Conservation (phyloP, 2,797 vertebrate genomes). For the Pangasius mekongensis region DNA sequence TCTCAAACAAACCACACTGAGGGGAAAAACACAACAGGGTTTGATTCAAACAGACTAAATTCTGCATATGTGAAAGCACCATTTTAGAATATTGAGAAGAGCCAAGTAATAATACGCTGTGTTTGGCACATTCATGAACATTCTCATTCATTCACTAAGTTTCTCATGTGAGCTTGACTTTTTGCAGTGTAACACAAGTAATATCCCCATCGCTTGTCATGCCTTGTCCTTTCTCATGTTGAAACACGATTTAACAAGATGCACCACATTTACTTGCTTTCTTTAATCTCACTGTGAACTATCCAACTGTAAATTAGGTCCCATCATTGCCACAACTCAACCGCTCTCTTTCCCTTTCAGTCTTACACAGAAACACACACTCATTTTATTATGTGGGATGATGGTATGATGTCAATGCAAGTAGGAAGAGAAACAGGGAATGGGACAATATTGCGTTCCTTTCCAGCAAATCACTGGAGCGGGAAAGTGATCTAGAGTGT, state of each 20-base stretch:
- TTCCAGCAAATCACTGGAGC: not conserved
- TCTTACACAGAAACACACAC: constrained; percentile 16
- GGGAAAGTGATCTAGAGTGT: not conserved
- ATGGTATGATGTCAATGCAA: constrained; percentile 86
- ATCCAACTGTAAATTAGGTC: no score
- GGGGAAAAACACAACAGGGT: not conserved
- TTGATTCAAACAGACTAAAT: not conserved
- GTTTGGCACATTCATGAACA: not conserved
- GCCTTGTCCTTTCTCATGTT: not conserved
- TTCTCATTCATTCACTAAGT: not conserved
- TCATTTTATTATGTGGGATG: constrained; percentile 70
- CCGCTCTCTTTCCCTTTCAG: not conserved
- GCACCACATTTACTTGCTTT: not conserved
- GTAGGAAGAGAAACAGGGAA: constrained; percentile 77
- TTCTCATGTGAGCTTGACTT: not conserved
- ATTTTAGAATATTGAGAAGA: not conserved
- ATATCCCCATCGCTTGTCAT: not conserved
- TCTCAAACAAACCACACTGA: not conserved
- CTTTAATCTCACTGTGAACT: not conserved
- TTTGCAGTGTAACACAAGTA: not conserved
- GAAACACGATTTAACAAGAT: not conserved
- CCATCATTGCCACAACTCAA: not conserved
- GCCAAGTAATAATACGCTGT: not conserved
- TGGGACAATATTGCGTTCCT: constrained; percentile 61
- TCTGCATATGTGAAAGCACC: not conserved